Base-by-base conservation (phyloP, 2,113 vertebrate genomes). In the Nerophis ophidion region DNA sequence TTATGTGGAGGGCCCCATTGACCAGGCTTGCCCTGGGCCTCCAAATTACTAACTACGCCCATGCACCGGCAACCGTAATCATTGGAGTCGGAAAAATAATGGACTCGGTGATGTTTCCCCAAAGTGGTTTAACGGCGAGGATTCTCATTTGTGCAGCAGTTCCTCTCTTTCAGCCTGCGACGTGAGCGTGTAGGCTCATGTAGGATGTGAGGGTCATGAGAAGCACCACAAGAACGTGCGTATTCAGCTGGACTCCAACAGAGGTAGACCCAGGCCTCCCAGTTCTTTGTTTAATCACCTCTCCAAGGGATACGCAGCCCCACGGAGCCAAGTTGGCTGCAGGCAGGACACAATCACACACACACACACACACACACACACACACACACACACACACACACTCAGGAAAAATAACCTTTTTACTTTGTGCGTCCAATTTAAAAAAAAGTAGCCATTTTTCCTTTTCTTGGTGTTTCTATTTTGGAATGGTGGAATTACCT, bases 221-320 rank as follows among this genome's bases (percentile, higher is more conserved):
- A 72, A 71, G 60, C 61, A 66, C 49, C 65, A 26, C 55, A 35
- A n/a, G 46, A 52, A 72, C 65, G 52, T 45, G 35, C 14, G 4
- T 38, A 63, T 65, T 62, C 57, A 68, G 63, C 51, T 65, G 59
- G 70, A 63, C 65, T 80, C 68, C 54, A 72, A 49, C 67, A 68
- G 71, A 69, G 56, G 51, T 36, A 67, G 54, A 81, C 66, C 65
- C 55, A 47, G 64, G 63, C 56, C 63, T 67, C 70, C 63, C 52
- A 52, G 16, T 57, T 60, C 48, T 74, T 64, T 81, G 71, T 80
- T 80, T 80, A 77, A 80, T 80, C 70, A 74, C 61, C 55, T 72
- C 73, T 79, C 70, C 16, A 12, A 76, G 66, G 75, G 54, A 76
- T 70, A 57, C 64, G 67, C 59, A 49, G 63, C 68, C 61, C 34